These are phyloP conservation scores for Panthera uncia DNA, from an alignment of 2,113 vertebrate species.

Conservation along the genomic window DNA sequence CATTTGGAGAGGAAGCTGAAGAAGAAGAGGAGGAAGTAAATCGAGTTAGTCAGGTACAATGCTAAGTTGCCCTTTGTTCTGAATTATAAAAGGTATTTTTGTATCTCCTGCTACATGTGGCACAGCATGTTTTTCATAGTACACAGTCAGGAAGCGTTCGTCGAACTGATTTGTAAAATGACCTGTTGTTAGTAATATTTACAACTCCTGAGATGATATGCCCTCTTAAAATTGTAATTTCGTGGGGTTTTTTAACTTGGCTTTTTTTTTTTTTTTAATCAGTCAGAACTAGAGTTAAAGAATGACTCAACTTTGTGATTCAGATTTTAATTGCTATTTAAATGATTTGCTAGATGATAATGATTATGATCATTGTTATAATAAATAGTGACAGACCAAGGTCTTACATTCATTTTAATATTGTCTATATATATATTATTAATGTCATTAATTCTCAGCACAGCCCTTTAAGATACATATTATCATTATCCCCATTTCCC, in stretches of 20 bases:
- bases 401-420: conserved; percentile 29
- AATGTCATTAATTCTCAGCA: not conserved
- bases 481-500: conserved; percentile 11
- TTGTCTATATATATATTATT: conserved; percentile 3
- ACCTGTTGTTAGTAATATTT: conserved; percentile 4
- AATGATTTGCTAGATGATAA: not conserved
- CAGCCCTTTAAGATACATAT: not conserved
- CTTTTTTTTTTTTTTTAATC: conserved; percentile 24
- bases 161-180: not conserved
- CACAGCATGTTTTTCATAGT: not conserved
- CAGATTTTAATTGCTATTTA: conserved; percentile 34
- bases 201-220: conserved; percentile 26
- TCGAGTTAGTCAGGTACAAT: conserved; percentile 95
- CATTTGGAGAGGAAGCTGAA: conserved; percentile 98
- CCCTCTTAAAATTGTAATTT: not conserved
- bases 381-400: not conserved
- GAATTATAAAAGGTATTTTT: not conserved
- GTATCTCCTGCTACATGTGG: not conserved
- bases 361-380: not conserved
- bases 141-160: not conserved
- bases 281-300: not conserved
- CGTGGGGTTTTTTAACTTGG: not conserved
- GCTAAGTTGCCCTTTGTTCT: conserved; percentile 16
- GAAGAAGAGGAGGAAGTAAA: conserved; percentile 97
- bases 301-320: conserved; percentile 26